Base-by-base conservation (phyloP, 2,113 vertebrate species). In the Rallus limicola region DNA sequence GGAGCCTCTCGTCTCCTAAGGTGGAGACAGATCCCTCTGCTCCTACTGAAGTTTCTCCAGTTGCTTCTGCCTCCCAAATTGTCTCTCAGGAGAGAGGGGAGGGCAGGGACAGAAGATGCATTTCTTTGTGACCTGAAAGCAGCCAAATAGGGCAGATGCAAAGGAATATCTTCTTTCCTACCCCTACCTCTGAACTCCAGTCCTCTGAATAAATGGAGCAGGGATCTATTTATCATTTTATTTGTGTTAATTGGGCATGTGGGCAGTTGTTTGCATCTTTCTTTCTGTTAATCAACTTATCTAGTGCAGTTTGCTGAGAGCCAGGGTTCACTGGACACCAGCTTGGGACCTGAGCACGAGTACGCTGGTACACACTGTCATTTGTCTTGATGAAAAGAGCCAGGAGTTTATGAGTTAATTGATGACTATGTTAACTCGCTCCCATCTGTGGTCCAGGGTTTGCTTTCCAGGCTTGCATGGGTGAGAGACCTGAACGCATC, bases 401-500 rank as follows among this genome's bases (percentile, higher is more conserved):
- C 34, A 72, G 58, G 59, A 72, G 11, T 44, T 59, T 68, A 70
- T 60, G 50, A 68, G 60, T 70, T n/a, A 59, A 55, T 60, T 46
- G 52, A 38, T 67, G 76, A 25, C 15, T 21, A 4, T 31, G 40
- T 34, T 60, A 28, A 17, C 25, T 34, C 31, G 2, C 23, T 56
- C 2, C 59, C 53, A 26, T 70, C 53, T 26, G 12, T 12, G 16
- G 12, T 62, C 56, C 64, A 67, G 7, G 16, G 28, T 34, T 67
- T 75, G 36, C 48, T 86, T 69, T 62, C 52, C 53, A 5, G 11
- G 29, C 18, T 53, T 50, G 36, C 31, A 24, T 5, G 38, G 42
- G 31, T 0, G 4, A 26, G 53, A 58, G 20, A 20, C 36, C 11
- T 0, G 1, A 62, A 21, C 0, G 2, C 20, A 19, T 58, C 70